A percentile compares a stretch with the other conserved stretches of the same genome.
Evolutionary conservation across 2,888 invertebrate species (phyloP).

Genomic region (Drosophila monieri): DNA sequence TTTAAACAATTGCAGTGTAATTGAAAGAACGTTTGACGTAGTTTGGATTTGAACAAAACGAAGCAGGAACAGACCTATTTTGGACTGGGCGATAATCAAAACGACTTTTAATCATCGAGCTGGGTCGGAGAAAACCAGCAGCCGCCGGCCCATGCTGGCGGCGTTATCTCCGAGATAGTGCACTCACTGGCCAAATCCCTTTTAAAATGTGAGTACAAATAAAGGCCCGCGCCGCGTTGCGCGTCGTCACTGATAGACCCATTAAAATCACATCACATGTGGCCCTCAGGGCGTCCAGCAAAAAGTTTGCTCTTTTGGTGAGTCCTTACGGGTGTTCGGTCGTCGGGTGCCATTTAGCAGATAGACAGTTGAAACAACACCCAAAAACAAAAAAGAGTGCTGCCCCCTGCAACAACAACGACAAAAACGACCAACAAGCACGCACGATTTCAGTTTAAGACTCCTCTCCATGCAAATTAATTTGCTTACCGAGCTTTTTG

Average conservation of each 20-base stretch:
- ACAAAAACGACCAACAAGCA: conserved; percentile 18
- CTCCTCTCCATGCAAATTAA: conserved; percentile 23
- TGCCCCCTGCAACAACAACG: background rate
- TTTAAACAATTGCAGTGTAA: background rate
- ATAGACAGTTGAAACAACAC: conserved; percentile 8
- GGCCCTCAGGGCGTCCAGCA: conserved; percentile 25
- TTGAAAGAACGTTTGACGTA: background rate
- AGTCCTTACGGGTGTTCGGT: background rate
- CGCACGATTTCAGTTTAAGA: conserved; percentile 2
- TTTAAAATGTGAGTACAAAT: conserved; percentile 28
- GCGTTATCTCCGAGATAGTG: conserved; percentile 15
- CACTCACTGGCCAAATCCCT: conserved; percentile 1
- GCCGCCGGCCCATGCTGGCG: conserved; percentile 40
- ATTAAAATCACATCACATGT: conserved; percentile 31
- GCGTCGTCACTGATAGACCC: conserved; percentile 23
- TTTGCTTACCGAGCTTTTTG: conserved; percentile 36
- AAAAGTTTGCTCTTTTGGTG: conserved; percentile 10
- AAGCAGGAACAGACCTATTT: background rate
- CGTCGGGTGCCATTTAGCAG: conserved; percentile 15
- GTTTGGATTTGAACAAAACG: background rate
- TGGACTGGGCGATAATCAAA: conserved; percentile 2
- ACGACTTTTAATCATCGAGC: conserved; percentile 8
- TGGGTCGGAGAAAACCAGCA: conserved; percentile 15
- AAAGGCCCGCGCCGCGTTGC: conserved; percentile 6
- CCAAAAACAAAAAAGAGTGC: conserved; percentile 6